These are phyloP conservation scores for Priocnemis perturbator DNA, from an alignment of 2,888 invertebrate species.

Conservation along the genomic window DNA sequence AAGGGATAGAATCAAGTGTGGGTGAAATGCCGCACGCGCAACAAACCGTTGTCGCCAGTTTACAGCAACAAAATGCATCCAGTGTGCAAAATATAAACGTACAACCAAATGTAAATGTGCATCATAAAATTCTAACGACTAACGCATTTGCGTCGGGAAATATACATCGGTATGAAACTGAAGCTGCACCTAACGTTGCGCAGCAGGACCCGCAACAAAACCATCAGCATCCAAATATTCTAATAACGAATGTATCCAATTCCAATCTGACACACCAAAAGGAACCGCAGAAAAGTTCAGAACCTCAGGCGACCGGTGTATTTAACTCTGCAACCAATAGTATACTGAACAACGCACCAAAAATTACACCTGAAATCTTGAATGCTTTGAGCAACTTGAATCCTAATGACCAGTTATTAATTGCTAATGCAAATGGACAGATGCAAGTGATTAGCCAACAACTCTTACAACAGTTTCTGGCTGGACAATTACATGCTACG, in stretches of 20 bases:
- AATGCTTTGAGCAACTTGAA: constrained; percentile 72
- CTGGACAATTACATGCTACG: constrained; percentile 67
- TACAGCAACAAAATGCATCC: constrained; percentile 55
- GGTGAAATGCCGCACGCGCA: constrained; percentile 60
- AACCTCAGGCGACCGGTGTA: constrained; percentile 58
- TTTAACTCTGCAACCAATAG: constrained; percentile 68
- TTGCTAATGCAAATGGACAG: constrained; percentile 73
- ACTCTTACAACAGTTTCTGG: constrained; percentile 69
- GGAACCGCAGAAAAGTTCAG: constrained; percentile 55
- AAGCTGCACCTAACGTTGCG: constrained; percentile 45
- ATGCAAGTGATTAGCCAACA: constrained; percentile 74
- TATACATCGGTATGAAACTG: constrained; percentile 52
- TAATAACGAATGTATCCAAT: constrained; percentile 65
- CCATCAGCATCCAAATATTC: constrained; percentile 66
- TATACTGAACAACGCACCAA: constrained; percentile 71
- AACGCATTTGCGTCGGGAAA: constrained; percentile 54
- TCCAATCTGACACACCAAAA: constrained; percentile 49
- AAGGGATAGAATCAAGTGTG: constrained; percentile 59
- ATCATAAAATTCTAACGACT: constrained; percentile 53
- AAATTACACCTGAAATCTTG: constrained; percentile 72
- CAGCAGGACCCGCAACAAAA: constrained; percentile 59
- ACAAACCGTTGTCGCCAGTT: constrained; percentile 51
- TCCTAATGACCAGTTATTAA: constrained; percentile 72
- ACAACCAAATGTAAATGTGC: constrained; percentile 60
- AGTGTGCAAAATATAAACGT: constrained; percentile 52